phyloP scores from a whole-genome alignment of 2,888 invertebrate genomes.

The Scaptomyza caliginosa region DNA sequence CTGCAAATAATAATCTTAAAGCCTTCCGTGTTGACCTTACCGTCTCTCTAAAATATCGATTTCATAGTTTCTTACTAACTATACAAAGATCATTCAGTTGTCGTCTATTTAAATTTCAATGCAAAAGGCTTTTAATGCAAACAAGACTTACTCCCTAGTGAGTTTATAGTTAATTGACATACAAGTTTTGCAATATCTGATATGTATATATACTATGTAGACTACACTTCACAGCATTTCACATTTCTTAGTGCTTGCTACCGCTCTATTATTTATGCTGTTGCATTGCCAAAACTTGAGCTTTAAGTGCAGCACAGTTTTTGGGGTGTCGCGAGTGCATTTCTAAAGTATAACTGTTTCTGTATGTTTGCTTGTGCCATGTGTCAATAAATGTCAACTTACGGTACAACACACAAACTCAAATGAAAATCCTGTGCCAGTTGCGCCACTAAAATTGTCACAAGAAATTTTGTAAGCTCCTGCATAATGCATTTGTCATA shows the following conservation, averaged over 20 bases:
- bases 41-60: not conserved
- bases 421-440: conserved; percentile 41
- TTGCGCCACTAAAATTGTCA: conserved; percentile 60
- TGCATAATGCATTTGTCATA: conserved; percentile 33
- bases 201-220: conserved; percentile 22
- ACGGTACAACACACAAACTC: not conserved
- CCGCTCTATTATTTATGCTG: conserved; percentile 34
- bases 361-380: conserved; percentile 45
- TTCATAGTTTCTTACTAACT: not conserved
- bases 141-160: conserved; percentile 13
- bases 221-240: conserved; percentile 13
- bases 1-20: not conserved
- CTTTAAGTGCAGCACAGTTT: conserved; percentile 49
- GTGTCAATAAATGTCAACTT: conserved; percentile 38
- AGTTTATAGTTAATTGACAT: conserved; percentile 57
- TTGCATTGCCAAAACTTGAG: conserved; percentile 1
- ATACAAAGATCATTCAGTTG: conserved; percentile 14
- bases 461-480: conserved; percentile 40
- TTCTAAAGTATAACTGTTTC: conserved; percentile 13
- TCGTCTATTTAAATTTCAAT: conserved; percentile 7
- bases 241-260: not conserved
- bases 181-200: conserved; percentile 50
- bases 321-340: conserved; percentile 44
- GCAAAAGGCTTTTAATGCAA: not conserved
- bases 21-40: too few relatives aligned